Evolutionary conservation across 2,113 vertebrate genomes (phyloP).

Genomic region (Mionectes macconnelli): DNA sequence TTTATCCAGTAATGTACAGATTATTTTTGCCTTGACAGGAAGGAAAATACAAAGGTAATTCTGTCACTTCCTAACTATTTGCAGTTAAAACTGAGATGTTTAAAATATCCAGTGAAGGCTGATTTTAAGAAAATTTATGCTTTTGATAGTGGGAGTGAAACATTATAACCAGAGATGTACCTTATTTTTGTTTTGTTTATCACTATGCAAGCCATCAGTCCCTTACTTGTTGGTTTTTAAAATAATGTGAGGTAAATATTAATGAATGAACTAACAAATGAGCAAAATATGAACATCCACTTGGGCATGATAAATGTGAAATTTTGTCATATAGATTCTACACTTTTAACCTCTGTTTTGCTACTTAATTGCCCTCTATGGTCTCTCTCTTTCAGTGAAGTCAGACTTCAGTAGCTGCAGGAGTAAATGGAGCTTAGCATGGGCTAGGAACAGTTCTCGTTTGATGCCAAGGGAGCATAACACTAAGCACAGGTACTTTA

Average conservation of each 20-base stretch:
- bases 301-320: not conserved
- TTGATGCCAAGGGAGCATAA: not conserved
- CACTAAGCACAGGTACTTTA: not conserved
- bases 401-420: not conserved
- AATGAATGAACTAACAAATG: not conserved
- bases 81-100: not conserved
- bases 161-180: not conserved
- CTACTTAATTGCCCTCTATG: not conserved
- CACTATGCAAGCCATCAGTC: not conserved
- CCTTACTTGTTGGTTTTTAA: not conserved
- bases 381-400: not conserved
- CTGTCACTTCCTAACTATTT: not conserved
- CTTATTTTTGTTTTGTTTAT: not conserved
- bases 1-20: not conserved
- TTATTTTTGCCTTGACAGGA: not conserved
- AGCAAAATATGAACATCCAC: not conserved
- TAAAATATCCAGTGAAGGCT: not conserved
- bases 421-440: not conserved
- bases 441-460: not conserved
- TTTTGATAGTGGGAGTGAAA: not conserved
- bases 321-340: rapidly evolving
- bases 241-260: not conserved
- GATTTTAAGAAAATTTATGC: not conserved
- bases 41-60: not conserved
- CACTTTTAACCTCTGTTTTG: not conserved